Conservation (phyloP, 2,888 invertebrate species). For the Tachystola acroxantha region DNA sequence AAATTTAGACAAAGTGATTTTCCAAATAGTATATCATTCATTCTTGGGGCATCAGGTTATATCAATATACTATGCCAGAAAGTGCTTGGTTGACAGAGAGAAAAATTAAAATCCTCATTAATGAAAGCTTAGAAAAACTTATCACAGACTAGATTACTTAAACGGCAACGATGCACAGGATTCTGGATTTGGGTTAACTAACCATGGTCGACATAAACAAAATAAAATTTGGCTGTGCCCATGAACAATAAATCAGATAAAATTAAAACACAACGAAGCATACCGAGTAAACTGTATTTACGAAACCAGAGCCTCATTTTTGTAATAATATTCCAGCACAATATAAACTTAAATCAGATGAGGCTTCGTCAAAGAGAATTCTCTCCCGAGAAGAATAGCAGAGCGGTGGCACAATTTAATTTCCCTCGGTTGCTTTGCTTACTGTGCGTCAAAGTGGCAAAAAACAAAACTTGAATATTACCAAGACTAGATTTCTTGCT, state of each 20-base stretch:
- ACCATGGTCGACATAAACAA: no score
- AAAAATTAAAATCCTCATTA: no score
- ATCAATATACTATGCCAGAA: no score
- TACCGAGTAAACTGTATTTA: background rate
- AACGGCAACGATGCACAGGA: no score
- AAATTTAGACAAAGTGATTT: no score
- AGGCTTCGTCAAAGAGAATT: conserved; percentile 29
- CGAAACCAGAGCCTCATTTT: background rate
- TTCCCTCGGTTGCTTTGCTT: conserved; percentile 25
- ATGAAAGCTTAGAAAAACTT: no score
- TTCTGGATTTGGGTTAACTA: no score
- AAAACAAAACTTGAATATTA: conserved; percentile 27
- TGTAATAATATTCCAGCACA: conserved; percentile 16
- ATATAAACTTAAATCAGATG: conserved; percentile 28
- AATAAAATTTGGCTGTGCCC: no score
- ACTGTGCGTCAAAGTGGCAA: conserved; percentile 21
- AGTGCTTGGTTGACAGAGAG: no score
- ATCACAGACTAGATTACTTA: no score
- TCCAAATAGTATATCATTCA: no score
- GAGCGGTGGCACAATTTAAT: conserved; percentile 36
- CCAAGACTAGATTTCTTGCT: conserved; percentile 19
- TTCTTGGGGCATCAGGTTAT: no score
- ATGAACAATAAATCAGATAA: background rate
- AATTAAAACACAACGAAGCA: background rate
- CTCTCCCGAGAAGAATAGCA: conserved; percentile 24